These are phyloP conservation scores for Hanleya hanleyi DNA, from an alignment of 2,888 invertebrate species.

Conservation along the genomic window DNA sequence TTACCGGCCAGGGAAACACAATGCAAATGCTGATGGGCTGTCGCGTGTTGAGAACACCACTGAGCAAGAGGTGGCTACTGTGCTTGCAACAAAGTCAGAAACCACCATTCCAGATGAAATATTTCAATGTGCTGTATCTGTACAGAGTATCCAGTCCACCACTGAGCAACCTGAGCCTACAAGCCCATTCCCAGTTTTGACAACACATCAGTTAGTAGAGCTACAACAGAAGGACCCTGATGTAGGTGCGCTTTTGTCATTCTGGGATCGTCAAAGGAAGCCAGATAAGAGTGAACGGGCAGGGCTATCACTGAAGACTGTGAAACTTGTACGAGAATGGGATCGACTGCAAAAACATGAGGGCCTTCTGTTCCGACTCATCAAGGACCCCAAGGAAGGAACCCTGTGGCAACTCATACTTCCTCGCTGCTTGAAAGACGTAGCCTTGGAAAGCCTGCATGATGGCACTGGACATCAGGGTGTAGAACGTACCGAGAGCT, in stretches of 20 bases:
- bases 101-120: too few species aligned
- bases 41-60: neutral
- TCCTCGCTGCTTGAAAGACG: neutral
- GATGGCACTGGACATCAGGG: slow-evolving; percentile 32
- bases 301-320: neutral
- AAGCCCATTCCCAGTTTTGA: neutral
- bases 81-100: neutral
- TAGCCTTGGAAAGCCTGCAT: slow-evolving; percentile 25
- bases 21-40: slow-evolving; percentile 4
- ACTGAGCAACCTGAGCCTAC: neutral
- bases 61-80: neutral
- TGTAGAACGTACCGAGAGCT: slow-evolving; percentile 13
- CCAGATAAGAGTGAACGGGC: neutral
- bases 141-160: too few species aligned
- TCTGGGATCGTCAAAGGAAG: neutral
- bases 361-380: slow-evolving; percentile 17
- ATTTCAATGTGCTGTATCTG: too few species aligned
- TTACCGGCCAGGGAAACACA: slow-evolving; percentile 2
- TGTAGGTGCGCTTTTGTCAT: neutral
- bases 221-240: neutral
- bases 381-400: slow-evolving; percentile 10
- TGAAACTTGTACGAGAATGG: slow-evolving; percentile 1
- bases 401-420: slow-evolving; percentile 19
- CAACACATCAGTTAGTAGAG: neutral
- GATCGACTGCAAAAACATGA: neutral